Percentiles rank a stretch among this genome's conserved stretches.
Conservation (phyloP, 2,797 vertebrate genomes). For the Thalassophryne amazonica region DNA sequence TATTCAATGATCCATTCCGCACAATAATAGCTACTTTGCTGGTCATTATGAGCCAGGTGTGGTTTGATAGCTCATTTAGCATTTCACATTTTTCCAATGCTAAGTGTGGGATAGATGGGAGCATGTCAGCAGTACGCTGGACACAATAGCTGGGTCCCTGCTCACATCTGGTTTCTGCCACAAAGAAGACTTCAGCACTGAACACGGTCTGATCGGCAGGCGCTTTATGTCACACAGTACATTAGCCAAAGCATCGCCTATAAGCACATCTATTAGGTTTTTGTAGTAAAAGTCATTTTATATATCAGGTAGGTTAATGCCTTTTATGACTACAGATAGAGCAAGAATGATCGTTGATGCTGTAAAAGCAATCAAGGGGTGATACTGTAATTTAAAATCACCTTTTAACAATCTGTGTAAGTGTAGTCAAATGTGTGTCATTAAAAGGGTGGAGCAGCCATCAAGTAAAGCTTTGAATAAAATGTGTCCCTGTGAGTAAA, state of each 20-base stretch:
- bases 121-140: slow-evolving; percentile 12
- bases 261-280: slow-evolving; percentile 3
- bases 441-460: not conserved
- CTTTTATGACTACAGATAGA: slow-evolving; percentile 23
- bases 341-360: slow-evolving; percentile 11
- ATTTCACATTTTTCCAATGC: slow-evolving; percentile 15
- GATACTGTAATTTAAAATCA: slow-evolving; percentile 18
- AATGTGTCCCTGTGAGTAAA: no score
- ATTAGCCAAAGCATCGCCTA: slow-evolving; percentile 28
- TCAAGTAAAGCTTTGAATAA: no score
- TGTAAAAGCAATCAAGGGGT: slow-evolving; percentile 35
- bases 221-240: slow-evolving; percentile 9
- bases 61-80: slow-evolving; percentile 30
- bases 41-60: slow-evolving; percentile 42
- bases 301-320: slow-evolving; percentile 19
- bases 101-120: slow-evolving; percentile 24
- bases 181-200: slow-evolving; percentile 16
- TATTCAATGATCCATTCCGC: slow-evolving; percentile 41
- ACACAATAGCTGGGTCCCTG: slow-evolving; percentile 14
- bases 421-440: not conserved
- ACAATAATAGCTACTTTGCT: slow-evolving; percentile 26
- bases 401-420: slow-evolving; percentile 11
- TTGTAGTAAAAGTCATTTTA: slow-evolving; percentile 25
- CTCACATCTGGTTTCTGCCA: slow-evolving; percentile 26
- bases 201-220: slow-evolving; percentile 15